phyloP scores from a whole-genome alignment of 2,888 invertebrate species.

The Athalia circularis region DNA sequence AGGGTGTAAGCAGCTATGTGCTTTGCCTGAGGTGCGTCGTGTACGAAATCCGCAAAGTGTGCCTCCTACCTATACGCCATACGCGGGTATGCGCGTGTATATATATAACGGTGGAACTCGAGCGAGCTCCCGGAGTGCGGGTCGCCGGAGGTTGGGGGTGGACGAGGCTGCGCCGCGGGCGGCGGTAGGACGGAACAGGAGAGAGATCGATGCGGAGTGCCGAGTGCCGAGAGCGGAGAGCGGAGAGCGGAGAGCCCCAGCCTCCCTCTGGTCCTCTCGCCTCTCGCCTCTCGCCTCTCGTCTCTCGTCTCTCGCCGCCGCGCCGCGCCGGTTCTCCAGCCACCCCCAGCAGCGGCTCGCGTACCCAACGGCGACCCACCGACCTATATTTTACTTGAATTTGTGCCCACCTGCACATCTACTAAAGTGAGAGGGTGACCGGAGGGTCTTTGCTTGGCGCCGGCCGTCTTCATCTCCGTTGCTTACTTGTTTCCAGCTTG shows the following conservation, averaged over 20 bases:
- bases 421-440: conserved; percentile 41
- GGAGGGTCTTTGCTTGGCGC: conserved; percentile 45
- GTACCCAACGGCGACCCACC: conserved; percentile 41
- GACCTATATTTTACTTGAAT: conserved; percentile 48
- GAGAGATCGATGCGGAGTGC: conserved; percentile 64
- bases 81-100: conserved; percentile 7
- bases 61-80: neutral
- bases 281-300: conserved; percentile 43
- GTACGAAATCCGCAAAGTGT: neutral
- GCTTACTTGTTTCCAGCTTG: neutral
- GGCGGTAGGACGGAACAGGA: conserved; percentile 45
- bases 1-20: too few species aligned
- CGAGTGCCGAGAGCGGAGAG: conserved; percentile 54
- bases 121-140: neutral
- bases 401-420: conserved; percentile 28
- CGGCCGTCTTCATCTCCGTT: conserved; percentile 1
- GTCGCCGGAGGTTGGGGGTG: conserved; percentile 36
- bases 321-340: conserved; percentile 28
- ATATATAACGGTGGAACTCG: conserved; percentile 25
- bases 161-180: conserved; percentile 48
- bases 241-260: conserved; percentile 49
- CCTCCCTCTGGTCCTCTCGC: conserved; percentile 38
- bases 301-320: too few species aligned
- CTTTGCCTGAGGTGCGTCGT: too few species aligned
- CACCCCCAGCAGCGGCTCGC: conserved; percentile 47